Conservation (phyloP, 2,113 vertebrate species). For the Lophochroa leadbeateri region DNA sequence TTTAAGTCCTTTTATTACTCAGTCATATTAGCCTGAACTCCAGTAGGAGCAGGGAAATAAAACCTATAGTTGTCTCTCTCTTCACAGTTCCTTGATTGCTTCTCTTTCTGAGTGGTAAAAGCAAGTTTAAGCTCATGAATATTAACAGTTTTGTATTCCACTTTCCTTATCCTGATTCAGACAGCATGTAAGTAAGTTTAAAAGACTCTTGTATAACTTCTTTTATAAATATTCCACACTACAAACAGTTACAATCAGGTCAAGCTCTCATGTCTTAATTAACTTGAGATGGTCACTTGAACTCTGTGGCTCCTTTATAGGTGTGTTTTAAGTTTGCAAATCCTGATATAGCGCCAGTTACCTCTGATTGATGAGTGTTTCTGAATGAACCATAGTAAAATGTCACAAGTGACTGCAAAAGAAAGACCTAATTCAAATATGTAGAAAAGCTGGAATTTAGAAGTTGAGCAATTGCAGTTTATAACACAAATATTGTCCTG, state of each 20-base stretch:
- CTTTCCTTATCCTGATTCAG: background rate
- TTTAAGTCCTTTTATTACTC: background rate
- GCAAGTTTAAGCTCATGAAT: background rate
- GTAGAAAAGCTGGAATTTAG: slow-evolving; percentile 23
- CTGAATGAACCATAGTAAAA: background rate
- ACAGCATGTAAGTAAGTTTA: background rate
- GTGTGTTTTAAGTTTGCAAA: background rate
- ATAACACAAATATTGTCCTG: background rate
- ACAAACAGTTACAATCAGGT: background rate
- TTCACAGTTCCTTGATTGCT: background rate
- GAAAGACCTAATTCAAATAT: background rate
- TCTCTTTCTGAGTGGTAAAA: background rate
- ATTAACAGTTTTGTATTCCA: background rate
- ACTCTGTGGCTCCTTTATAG: background rate
- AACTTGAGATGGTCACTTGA: background rate
- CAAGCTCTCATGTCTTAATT: background rate
- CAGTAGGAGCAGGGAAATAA: background rate
- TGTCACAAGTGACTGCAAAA: background rate
- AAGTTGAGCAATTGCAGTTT: background rate
- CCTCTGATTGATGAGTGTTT: background rate
- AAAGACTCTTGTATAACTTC: background rate
- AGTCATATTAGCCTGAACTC: background rate
- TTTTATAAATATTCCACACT: background rate
- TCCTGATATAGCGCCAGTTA: background rate
- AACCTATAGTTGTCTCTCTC: background rate